phyloP scores from a whole-genome alignment of 1,140 invertebrate genomes.

The Paraescarpia echinospica region DNA sequence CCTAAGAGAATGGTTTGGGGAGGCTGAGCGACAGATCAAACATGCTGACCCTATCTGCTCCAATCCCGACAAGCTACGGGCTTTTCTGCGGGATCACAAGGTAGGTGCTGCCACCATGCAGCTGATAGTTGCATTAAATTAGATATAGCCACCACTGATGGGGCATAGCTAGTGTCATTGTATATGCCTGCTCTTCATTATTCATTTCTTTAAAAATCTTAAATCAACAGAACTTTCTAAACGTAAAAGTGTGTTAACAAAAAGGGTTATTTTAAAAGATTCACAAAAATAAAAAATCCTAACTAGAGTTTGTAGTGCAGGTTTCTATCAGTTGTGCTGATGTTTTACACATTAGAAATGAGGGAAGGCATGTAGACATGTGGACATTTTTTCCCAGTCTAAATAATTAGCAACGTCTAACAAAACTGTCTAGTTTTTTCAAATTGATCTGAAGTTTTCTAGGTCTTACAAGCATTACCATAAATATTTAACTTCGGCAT shows the following conservation, averaged over 20 bases:
- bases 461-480: background rate
- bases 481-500: background rate
- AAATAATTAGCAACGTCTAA: no score
- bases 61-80: constrained; percentile 85
- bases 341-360: no score
- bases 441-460: background rate
- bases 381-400: no score
- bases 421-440: no score
- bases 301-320: no score
- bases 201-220: background rate
- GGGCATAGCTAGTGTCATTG: no score
- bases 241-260: background rate
- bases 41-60: constrained; percentile 92
- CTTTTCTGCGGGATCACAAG: constrained; percentile 93
- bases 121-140: background rate
- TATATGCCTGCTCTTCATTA: background rate
- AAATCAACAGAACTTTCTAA: background rate
- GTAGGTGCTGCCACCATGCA: constrained; percentile 33
- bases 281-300: no score
- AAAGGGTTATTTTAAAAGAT: no score
- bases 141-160: background rate
- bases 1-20: constrained; percentile 92
- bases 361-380: no score
- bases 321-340: no score
- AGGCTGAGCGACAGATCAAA: constrained; percentile 80